A percentile compares a stretch with the other conserved stretches of the same genome.
Conservation (phyloP, 30 jellyfish, hydroid and myxozoan species). For the Pelagia noctiluca region DNA sequence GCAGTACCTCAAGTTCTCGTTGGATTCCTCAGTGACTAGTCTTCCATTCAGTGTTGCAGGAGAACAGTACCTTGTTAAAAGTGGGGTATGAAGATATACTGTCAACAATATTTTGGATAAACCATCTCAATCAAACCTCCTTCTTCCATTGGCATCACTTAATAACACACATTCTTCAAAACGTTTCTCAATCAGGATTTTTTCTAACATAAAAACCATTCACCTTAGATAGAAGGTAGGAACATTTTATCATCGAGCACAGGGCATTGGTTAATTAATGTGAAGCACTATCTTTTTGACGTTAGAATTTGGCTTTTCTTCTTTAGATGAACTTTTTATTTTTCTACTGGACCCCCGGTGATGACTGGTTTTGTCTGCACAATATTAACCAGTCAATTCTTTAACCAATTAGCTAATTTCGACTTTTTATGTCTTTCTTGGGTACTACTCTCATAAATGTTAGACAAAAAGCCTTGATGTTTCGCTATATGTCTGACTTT, state of each 20-base stretch:
- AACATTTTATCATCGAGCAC: not conserved
- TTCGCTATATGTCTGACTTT: not conserved
- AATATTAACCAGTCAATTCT: not conserved
- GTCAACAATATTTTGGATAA: too few species aligned
- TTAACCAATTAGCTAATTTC: not conserved
- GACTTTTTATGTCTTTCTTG: not conserved
- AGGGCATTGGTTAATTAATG: too few species aligned
- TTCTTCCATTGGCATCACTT: not conserved
- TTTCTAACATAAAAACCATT: too few species aligned
- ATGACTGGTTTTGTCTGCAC: too few species aligned
- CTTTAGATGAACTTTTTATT: too few species aligned
- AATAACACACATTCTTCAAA: not conserved
- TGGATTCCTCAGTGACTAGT: conserved; percentile 7
- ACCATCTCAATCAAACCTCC: too few species aligned
- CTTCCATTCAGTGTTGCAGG: conserved; percentile 58
- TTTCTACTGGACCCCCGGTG: too few species aligned
- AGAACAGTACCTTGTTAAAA: conserved; percentile 37
- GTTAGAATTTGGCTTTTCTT: too few species aligned
- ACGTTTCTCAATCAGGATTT: not conserved
- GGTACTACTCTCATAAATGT: not conserved
- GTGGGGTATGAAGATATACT: conserved; percentile 61
- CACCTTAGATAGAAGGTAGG: not conserved
- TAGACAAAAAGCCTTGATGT: not conserved
- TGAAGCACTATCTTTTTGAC: too few species aligned
- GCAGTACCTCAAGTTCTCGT: conserved; percentile 21